phyloP scores from a whole-genome alignment of 1,140 invertebrate species.

The Drosophila insularis region DNA sequence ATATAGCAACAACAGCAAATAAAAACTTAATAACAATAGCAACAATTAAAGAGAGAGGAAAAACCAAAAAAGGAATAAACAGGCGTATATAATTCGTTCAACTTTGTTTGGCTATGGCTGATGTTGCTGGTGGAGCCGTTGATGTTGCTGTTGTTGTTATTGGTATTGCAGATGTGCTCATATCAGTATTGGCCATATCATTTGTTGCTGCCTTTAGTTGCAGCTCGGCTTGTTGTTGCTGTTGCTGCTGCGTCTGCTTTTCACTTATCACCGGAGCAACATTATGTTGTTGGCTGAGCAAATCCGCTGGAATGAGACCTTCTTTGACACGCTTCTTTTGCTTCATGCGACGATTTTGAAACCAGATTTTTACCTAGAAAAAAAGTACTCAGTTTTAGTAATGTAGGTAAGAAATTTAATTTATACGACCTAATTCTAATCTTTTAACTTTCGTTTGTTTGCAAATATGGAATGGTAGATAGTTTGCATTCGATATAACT shows the following conservation, averaged over 20 bases:
- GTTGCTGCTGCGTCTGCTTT: conserved; percentile 54
- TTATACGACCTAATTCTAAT: too few species aligned
- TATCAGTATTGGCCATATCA: conserved; percentile 54
- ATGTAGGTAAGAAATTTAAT: too few species aligned
- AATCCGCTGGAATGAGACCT: conserved; percentile 88
- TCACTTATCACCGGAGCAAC: conserved; percentile 50
- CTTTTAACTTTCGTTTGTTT: not conserved
- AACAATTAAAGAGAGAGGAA: not conserved
- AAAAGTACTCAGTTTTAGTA: not conserved
- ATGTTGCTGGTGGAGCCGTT: conserved; percentile 24
- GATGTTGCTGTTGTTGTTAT: conserved; percentile 22
- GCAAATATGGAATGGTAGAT: too few species aligned
- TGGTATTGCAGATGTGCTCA: conserved; percentile 34
- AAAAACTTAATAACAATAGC: conserved; percentile 28
- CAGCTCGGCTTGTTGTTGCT: conserved; percentile 52
- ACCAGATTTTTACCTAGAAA: conserved; percentile 93
- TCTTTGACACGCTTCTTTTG: conserved; percentile 97
- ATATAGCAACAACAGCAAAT: conserved; percentile 33
- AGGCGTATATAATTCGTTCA: conserved; percentile 39
- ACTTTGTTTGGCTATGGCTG: conserved; percentile 57
- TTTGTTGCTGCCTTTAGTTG: conserved; percentile 46
- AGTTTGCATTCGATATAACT: too few species aligned
- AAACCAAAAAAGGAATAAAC: conserved; percentile 8
- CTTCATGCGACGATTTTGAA: conserved; percentile 96
- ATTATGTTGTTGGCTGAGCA: conserved; percentile 64